These are phyloP conservation scores for Nymphicus hollandicus DNA, from an alignment of 2,113 vertebrate genomes.

Conservation along the genomic window DNA sequence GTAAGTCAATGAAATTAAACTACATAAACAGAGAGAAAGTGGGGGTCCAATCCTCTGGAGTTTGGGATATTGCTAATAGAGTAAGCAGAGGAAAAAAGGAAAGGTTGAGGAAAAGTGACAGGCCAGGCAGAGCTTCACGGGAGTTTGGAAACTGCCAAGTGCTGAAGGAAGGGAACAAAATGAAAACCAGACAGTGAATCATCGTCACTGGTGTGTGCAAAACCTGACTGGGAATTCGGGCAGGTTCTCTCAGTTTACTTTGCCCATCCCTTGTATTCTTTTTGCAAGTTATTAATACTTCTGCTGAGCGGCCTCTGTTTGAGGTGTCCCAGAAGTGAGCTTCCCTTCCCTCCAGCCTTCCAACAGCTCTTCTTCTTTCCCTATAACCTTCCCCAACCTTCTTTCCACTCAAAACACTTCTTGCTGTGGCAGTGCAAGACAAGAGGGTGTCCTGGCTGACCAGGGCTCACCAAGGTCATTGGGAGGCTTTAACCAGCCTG, in stretches of 20 bases:
- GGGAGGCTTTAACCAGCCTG: not conserved
- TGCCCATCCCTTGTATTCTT: conserved; percentile 21
- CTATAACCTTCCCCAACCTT: not conserved
- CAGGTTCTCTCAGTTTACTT: conserved; percentile 52
- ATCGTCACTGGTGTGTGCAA: conserved; percentile 53
- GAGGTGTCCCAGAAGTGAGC: not conserved
- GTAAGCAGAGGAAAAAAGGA: not conserved
- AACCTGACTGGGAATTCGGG: conserved; percentile 62
- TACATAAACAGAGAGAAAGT: not conserved
- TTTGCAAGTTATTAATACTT: conserved; percentile 8
- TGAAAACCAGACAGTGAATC: conserved; percentile 72
- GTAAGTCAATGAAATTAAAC: not conserved
- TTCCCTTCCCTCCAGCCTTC: not conserved
- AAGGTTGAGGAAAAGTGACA: not conserved
- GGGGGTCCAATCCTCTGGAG: not conserved
- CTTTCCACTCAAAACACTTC: not conserved
- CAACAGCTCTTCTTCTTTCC: not conserved
- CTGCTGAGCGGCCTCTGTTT: not conserved
- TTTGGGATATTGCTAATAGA: not conserved
- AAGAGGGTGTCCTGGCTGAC: not conserved
- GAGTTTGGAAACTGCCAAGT: not conserved
- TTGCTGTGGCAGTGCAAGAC: not conserved
- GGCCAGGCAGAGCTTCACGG: not conserved
- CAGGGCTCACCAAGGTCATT: not conserved
- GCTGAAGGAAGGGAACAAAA: conserved; percentile 40